These are phyloP conservation scores for Sebastolobus altivelis DNA, from an alignment of 2,797 vertebrate genomes.

Conservation along the genomic window DNA sequence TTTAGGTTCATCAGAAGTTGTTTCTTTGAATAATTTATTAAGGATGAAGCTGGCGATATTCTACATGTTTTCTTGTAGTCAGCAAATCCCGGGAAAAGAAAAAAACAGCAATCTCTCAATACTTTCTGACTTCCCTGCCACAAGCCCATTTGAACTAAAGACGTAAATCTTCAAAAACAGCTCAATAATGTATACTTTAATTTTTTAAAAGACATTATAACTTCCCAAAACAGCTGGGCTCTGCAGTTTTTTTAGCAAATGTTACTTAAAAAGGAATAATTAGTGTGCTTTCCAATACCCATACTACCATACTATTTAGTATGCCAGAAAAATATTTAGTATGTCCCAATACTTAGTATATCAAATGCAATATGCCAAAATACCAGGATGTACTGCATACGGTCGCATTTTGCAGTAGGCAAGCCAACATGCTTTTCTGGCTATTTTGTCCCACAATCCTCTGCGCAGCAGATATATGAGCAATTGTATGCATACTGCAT, in stretches of 20 bases:
- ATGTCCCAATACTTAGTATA: too few species aligned
- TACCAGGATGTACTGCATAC: too few species aligned
- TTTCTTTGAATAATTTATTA: constrained; percentile 27
- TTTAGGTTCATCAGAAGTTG: constrained; percentile 21
- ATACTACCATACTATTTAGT: too few species aligned
- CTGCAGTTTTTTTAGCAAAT: background rate
- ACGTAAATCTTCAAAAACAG: background rate
- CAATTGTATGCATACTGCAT: too few species aligned
- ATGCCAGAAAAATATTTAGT: too few species aligned
- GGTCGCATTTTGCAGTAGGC: too few species aligned
- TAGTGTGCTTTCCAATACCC: background rate
- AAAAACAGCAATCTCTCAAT: constrained; percentile 5
- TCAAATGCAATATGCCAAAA: too few species aligned
- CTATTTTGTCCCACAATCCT: too few species aligned
- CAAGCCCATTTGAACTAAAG: background rate
- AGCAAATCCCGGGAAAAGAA: constrained; percentile 12
- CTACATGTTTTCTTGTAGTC: background rate
- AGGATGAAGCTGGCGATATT: background rate
- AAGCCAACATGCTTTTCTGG: too few species aligned
- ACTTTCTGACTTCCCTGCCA: background rate
- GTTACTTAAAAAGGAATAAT: background rate
- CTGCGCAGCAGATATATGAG: too few species aligned
- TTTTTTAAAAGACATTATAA: background rate
- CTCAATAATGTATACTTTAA: background rate
- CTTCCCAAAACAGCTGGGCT: background rate